Base-by-base conservation (phyloP, 1,140 invertebrate genomes). In the Nylanderia fulva region DNA sequence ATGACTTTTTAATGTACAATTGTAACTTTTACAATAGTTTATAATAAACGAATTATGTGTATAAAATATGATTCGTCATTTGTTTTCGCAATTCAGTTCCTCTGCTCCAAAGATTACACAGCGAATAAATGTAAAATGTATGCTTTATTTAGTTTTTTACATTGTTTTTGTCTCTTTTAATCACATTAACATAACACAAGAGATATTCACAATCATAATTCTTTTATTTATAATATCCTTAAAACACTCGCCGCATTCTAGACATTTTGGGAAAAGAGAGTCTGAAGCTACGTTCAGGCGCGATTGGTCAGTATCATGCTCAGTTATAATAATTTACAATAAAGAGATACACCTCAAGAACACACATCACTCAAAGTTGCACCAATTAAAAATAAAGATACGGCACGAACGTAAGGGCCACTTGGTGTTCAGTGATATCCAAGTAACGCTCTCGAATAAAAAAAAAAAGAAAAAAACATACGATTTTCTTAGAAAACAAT, bases 141-240 rank as follows among this genome's bases (percentile, higher is more conserved):
- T 94, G 93, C 92, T 94, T 94, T 94, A 94, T 94, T 94, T 93
- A 94, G 87, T 93, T 94, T 89, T 94, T 94, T 94, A 94, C 93
- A 94, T 92, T 94, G 91, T 93, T 92, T 90, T 92, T 94, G 89
- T 93, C 87, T 76, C 85, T 85, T 90, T 90, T 91, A 94, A 94
- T 94, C 93, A 94, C 93, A 94, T 94, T 93, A 94, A 94, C 91
- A 85, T 94, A 94, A 94, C 93, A 94, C 92, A 94, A 94, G 91
- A 93, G 91, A 92, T 93, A 93, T 94, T 94, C 91, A 94, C 93
- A 94, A 94, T 94, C 91, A 93, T 94, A 93, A 92, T 90, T 80
- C 85, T 90, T 90, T 91, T 86, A 91, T 91, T 90, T 90, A 89
- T 91, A 94, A 92, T 93, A 94, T 93, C 86, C 91, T 92, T 94